Evolutionary conservation across 2,888 invertebrate species (phyloP), one percentile per base, ranked within the genome.

Genomic region (Leptopilina myrica): DNA sequence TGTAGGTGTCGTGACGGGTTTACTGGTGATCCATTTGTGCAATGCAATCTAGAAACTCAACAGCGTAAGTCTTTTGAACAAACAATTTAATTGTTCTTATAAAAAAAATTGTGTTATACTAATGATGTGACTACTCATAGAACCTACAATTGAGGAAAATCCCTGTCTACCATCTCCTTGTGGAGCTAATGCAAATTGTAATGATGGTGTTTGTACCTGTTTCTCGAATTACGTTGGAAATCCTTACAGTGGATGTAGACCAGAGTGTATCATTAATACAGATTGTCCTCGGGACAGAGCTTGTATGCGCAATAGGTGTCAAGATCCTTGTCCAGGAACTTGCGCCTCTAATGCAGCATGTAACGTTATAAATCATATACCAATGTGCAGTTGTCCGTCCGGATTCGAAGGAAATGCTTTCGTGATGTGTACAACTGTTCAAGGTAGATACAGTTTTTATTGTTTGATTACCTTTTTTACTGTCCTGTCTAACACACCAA

Each of bases 281-380:
- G 96, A 97, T 86, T 97, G 97, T 90, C 92, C 94, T 40, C 93
- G 94, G 86, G 93, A 95, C 88, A 94, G 93, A 88, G 95, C 96
- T 81, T 97, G 96, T 87, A 92, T 94, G 1, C 93, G 93, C 85
- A 95, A 95, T 88, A 96, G 96, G 91, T 97, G 97, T 88, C 90
- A 93, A 75, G 95, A 96, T 89, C 97, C 97, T 73, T 97, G 97
- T 86, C 94, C 95, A 9, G 95, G 95, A 81, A 95, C 95, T 33
- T 97, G 97, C 90, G 97, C 96, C 0, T 90, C 92, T 76, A 95
- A 95, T 88, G 96, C 97, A 1, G 89, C 94, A 76, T 97, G 97
- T 87, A 94, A 94, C 85, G 96, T 96, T 4, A 92, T 96, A 46
- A 96, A 96, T 89, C 96, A 96, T 86, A 93, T 96, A 78, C 96